Evolutionary conservation across 2,888 invertebrate genomes (phyloP), one percentile per base, ranked within the genome.

Genomic region (Drosophila anomalata): DNA sequence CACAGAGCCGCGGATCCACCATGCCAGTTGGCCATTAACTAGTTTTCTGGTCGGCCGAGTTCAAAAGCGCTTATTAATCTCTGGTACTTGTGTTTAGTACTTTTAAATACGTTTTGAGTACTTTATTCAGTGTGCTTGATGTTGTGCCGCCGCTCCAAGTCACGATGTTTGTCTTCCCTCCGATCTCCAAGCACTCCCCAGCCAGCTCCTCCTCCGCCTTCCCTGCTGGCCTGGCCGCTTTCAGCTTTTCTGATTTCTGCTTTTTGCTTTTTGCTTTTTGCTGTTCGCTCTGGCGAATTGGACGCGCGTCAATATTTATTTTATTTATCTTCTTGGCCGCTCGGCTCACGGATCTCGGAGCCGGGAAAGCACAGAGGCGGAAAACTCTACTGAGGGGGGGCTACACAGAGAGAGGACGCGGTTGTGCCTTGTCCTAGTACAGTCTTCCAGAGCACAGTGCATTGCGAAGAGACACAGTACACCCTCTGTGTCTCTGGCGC

Each of bases 51-150:
- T 89, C 90, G 90, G 90, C 81, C 79, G 88, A 90, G 80, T 90
- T 90, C 90, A 90, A 90, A 90, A 86, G 81, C 89, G 78, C 86
- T 90, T 90, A 89, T 87, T 90, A 90, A 90, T 89, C 89, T 88
- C 76, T 83, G 79, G 87, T 88, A 88, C 84, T 89, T 85, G 84
- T 82, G 81, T 82, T 86, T 88, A 84, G 83, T 87, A 80, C 82
- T 86, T 90, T 84, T 84, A 79, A 90, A 89, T 87, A 89, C 76
- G 79, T 87, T 87, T 89, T 89, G 89, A 90, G 87, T 86, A 89
- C 89, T 89, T 88, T 78, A 89, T 89, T 89, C 81, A 87, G 89
- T 78, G 78, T 62, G 76, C 81, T 89, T 89, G 86, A 89, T 88
- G 88, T 88, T 88, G 83, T 77, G 86, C 87, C 89, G 88, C 77